A percentile compares a stretch with the other conserved stretches of the same genome.
These are phyloP conservation scores for Dryocosmus kuriphilus DNA, from an alignment of 2,888 invertebrate species.

Conservation along the genomic window DNA sequence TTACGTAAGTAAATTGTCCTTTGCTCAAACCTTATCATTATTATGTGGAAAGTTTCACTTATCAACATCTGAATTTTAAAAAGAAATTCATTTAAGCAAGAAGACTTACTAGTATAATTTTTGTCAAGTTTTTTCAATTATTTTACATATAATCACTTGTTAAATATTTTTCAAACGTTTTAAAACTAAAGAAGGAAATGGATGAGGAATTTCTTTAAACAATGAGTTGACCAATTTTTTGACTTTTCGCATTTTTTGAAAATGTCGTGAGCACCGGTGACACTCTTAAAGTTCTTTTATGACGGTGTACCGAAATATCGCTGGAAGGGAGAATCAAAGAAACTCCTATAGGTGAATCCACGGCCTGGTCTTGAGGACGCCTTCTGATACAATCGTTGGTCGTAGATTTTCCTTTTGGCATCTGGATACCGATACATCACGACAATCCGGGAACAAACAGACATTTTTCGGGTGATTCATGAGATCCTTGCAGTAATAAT, in stretches of 20 bases:
- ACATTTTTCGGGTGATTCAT: conserved; percentile 48
- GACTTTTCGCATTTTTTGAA: conserved; percentile 22
- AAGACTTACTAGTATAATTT: background rate
- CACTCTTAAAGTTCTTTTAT: conserved; percentile 64
- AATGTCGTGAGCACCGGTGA: conserved; percentile 43
- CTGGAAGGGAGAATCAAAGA: conserved; percentile 93
- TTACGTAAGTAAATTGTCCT: conserved; percentile 25
- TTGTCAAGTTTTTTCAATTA: background rate
- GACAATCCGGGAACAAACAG: conserved; percentile 69
- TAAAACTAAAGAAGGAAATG: background rate
- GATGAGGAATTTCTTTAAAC: conserved; percentile 11
- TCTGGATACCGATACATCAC: conserved; percentile 64
- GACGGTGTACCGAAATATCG: conserved; percentile 88
- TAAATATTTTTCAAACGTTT: background rate
- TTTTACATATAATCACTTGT: conserved; percentile 5
- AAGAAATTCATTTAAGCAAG: background rate
- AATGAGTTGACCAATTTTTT: conserved; percentile 37
- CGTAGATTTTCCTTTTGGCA: conserved; percentile 77
- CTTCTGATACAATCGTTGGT: conserved; percentile 76
- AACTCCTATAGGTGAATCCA: conserved; percentile 88
- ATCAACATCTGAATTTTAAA: background rate
- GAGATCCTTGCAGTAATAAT: background rate
- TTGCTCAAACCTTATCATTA: background rate
- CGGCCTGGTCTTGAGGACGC: conserved; percentile 78
- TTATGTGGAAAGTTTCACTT: background rate